phyloP scores from a whole-genome alignment of 2,113 vertebrate genomes.

The Lycaon pictus region DNA sequence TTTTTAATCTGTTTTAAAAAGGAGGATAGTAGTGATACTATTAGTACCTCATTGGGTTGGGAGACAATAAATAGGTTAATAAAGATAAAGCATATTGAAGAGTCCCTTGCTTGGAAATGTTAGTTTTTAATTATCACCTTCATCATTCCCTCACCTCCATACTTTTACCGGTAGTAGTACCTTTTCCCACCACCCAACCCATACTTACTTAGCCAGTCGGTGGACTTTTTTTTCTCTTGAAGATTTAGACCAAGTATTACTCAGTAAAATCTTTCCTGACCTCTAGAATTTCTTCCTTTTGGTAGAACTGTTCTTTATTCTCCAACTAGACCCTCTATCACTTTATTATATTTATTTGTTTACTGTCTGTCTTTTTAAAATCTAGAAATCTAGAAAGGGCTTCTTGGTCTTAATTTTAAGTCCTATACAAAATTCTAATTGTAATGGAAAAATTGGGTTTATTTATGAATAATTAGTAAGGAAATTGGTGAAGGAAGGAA shows the following conservation, averaged over 20 bases:
- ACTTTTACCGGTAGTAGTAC: neutral
- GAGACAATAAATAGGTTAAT: conserved; percentile 23
- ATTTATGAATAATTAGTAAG: neutral
- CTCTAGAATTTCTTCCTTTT: neutral
- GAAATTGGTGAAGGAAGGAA: neutral
- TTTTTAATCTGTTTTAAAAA: neutral
- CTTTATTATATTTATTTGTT: neutral
- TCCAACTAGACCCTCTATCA: neutral
- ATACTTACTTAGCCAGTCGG: neutral
- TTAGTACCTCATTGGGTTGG: neutral
- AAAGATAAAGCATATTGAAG: neutral
- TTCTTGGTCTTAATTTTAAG: conserved; percentile 3
- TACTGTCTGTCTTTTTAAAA: neutral
- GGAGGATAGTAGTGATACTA: neutral
- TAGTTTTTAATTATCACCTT: neutral
- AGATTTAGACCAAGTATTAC: neutral
- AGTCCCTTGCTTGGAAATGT: neutral
- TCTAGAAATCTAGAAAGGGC: neutral
- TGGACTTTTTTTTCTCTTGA: neutral
- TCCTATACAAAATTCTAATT: conserved; percentile 38
- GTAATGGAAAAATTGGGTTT: neutral
- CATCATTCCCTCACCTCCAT: neutral
- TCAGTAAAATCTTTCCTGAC: neutral
- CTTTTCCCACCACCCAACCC: neutral
- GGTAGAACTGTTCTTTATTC: neutral